phyloP scores from a whole-genome alignment of 2,113 vertebrate genomes.

The Petaurus breviceps region DNA sequence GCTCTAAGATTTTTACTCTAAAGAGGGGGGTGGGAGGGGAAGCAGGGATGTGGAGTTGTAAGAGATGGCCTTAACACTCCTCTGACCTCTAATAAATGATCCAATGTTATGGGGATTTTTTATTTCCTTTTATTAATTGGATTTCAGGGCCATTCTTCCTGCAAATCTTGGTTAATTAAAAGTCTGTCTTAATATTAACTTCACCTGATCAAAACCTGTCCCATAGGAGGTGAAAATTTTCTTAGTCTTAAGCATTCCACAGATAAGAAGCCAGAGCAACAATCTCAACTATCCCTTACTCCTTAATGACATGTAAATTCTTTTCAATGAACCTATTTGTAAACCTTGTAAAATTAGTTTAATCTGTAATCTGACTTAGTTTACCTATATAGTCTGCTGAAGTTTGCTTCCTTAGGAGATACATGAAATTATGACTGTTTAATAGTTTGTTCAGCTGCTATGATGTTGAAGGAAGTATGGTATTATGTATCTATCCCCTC shows the following conservation, averaged over 20 bases:
- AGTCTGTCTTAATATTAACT: neutral
- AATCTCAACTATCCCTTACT: too few species aligned
- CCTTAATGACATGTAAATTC: too few species aligned
- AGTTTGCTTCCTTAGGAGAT: neutral
- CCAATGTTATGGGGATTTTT: neutral
- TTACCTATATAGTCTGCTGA: neutral
- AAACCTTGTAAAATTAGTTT: neutral
- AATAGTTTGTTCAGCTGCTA: neutral
- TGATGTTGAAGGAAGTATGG: neutral
- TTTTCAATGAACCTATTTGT: neutral
- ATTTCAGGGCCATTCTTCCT: neutral
- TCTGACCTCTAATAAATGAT: neutral
- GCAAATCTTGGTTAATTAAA: neutral
- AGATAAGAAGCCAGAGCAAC: too few species aligned
- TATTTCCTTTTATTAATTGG: neutral
- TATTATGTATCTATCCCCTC: neutral
- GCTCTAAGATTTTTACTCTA: neutral
- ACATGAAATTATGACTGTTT: neutral
- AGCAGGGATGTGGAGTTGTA: neutral
- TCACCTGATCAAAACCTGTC: neutral
- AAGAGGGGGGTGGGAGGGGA: too few species aligned
- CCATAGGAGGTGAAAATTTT: neutral
- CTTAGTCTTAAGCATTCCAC: neutral
- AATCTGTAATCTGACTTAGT: neutral
- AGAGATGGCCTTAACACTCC: neutral